Base-by-base conservation (phyloP, 2,888 invertebrate genomes). In the Drosophila planitibia region DNA sequence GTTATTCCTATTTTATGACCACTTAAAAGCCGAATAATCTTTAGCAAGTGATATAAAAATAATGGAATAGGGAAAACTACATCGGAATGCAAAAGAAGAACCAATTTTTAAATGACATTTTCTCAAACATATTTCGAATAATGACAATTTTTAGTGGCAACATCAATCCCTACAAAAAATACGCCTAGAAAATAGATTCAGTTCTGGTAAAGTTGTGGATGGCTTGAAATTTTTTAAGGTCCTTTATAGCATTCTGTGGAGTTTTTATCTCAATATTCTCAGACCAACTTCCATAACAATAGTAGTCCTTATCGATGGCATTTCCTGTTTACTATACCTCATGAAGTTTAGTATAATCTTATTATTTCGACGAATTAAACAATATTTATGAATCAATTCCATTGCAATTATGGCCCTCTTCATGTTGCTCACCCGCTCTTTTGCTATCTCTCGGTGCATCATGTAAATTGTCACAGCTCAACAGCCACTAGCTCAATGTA, bases 1-100 rank as follows among this genome's bases (percentile, higher is more conserved):
- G 83, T 91, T 84, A 82, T 85, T 84, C 70, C 60, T 77, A 83
- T 83, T 91, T 90, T 85, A 91, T 78, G 74, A 76, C 64, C 78
- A 74, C 78, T 85, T 85, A 69, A 83, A 75, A 61, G 54, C 41
- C 59, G 70, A 68, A 70, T 67, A 83, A 80, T 70, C 80, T 58
- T 61, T 39, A 66, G 60, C 66, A 81, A 82, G 70, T 76, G 70
- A 70, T 82, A 70, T 76, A 69, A 54, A 67, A 71, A 73, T 81
- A 61, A 74, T 73, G 65, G 65, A 73, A 81, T 63, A 47, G 16
- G 22, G 6, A 53, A 73, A 41, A 58, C 51, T 41, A 54, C 58
- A 54, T 32, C 9, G 33, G 28, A 41, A 70, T 28, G 39, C 14
- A n/a, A 30, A 47, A 53, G 30, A 52, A 14, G 14, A 32, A 19